Evolutionary conservation across 1,140 invertebrate genomes (phyloP).

Genomic region (Cydia amplana): DNA sequence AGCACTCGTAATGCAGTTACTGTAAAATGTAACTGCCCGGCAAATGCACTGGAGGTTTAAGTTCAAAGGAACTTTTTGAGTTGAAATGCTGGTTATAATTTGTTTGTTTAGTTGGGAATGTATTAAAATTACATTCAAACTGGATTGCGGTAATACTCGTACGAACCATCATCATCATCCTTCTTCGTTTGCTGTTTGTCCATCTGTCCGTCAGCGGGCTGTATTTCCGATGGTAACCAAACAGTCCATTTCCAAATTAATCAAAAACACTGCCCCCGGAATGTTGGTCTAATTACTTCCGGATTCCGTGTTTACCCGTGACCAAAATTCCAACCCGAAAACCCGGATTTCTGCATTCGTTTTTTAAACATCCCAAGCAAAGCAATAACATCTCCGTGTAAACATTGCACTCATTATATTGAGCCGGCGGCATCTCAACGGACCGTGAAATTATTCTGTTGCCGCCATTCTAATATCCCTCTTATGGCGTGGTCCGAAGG

Average conservation of each 20-base stretch:
- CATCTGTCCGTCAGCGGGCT: too few species aligned
- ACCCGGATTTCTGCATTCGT: background rate
- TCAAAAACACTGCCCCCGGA: background rate
- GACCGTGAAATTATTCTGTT: constrained; percentile 68
- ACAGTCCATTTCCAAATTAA: background rate
- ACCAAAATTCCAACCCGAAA: background rate
- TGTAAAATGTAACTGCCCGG: background rate
- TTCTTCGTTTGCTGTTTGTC: too few species aligned
- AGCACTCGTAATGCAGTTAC: background rate
- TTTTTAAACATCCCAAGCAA: background rate
- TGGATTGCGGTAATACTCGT: too few species aligned
- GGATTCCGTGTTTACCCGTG: background rate
- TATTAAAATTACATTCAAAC: background rate
- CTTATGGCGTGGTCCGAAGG: constrained; percentile 36
- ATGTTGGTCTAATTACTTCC: background rate
- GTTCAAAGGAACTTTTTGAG: background rate
- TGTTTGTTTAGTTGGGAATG: background rate
- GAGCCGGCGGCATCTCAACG: constrained; percentile 55
- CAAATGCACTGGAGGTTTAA: background rate
- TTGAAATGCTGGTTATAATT: background rate
- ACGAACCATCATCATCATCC: too few species aligned
- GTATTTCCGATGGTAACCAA: too few species aligned
- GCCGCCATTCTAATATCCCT: constrained; percentile 57
- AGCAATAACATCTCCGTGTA: constrained; percentile 45
- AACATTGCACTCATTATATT: constrained; percentile 65